phyloP scores from a whole-genome alignment of 2,113 vertebrate species.

The Bubo blakistoni region DNA sequence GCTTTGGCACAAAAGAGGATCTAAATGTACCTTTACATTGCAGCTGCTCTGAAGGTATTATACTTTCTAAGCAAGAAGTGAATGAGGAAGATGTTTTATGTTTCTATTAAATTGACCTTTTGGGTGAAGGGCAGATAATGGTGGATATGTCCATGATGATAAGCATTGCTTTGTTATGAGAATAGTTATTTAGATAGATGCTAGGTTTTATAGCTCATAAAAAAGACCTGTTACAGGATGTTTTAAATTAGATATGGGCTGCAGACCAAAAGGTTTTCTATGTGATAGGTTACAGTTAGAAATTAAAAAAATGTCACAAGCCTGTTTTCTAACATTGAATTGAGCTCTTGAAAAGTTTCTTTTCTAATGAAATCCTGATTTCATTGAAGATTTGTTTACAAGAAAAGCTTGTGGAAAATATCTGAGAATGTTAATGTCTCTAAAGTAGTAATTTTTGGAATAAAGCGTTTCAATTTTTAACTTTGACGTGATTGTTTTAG shows the following conservation, averaged over 20 bases:
- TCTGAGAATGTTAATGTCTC: neutral
- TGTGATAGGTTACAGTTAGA: neutral
- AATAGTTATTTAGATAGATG: neutral
- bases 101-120: neutral
- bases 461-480: neutral
- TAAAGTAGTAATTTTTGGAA: neutral
- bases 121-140: neutral
- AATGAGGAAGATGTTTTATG: neutral
- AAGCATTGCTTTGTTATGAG: neutral
- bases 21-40: fast-evolving
- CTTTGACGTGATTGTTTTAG: neutral
- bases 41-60: neutral
- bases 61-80: neutral
- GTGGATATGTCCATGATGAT: neutral
- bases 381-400: neutral
- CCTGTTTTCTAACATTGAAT: neutral
- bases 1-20: neutral
- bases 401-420: neutral
- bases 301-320: neutral
- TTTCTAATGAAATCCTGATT: neutral
- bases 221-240: neutral
- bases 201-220: neutral
- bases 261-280: neutral
- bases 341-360: neutral
- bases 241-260: neutral